phyloP scores from a whole-genome alignment of 2,797 vertebrate species.

The Acropternis orthonyx region DNA sequence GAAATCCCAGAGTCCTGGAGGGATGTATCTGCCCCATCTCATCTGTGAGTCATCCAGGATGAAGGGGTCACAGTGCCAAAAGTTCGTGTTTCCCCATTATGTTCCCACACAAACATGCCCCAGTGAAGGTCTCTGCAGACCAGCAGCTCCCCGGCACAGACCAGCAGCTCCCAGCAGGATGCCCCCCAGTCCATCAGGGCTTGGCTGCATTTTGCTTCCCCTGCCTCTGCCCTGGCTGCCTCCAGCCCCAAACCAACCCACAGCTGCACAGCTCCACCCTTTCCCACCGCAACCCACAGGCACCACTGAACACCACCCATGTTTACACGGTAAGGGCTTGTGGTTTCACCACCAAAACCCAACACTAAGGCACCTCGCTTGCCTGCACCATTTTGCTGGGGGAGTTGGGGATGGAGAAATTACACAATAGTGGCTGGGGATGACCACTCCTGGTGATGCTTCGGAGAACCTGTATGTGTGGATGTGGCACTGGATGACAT shows the following conservation, averaged over 20 bases:
- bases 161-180: not conserved
- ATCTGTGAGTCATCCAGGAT: slow-evolving; percentile 48
- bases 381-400: fast-evolving
- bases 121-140: not conserved
- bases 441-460: fast-evolving
- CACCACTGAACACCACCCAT: fast-evolving
- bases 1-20: slow-evolving; percentile 23
- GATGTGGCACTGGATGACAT: too few species aligned
- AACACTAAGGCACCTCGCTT: not conserved
- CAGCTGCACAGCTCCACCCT: not conserved
- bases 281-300: not conserved
- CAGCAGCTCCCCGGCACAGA: fast-evolving
- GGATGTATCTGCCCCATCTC: slow-evolving; percentile 16
- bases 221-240: not conserved
- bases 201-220: fast-evolving
- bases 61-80: slow-evolving; percentile 14
- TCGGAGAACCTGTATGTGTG: not conserved
- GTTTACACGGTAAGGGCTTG: not conserved
- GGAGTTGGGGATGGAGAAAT: fast-evolving
- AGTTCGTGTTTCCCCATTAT: not conserved
- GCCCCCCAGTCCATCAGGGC: fast-evolving
- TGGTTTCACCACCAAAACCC: not conserved
- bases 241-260: fast-evolving
- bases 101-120: not conserved
- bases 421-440: not conserved